Evolutionary conservation across 2,797 vertebrate species (phyloP).

Genomic region (Alca torda): DNA sequence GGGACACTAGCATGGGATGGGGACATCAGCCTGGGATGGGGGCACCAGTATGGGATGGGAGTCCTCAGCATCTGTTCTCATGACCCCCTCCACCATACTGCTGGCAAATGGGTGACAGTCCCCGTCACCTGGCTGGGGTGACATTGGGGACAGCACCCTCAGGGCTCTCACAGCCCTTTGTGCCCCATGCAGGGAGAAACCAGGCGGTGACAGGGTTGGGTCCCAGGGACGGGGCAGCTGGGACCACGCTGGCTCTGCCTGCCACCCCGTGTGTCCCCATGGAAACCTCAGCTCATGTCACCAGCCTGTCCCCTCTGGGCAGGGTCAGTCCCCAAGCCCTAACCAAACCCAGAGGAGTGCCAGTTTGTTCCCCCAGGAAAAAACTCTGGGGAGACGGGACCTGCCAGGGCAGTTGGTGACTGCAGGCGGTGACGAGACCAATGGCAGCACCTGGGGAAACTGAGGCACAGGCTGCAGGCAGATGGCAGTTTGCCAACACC

Average conservation of each 20-base stretch:
- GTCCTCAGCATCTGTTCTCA: neutral
- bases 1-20: neutral
- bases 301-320: neutral
- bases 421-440: rapidly evolving
- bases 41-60: neutral
- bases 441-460: neutral
- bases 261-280: neutral
- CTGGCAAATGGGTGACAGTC: neutral
- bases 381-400: neutral
- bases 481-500: neutral
- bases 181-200: neutral
- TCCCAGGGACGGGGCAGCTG: neutral
- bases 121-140: neutral
- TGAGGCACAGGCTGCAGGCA: neutral
- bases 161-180: neutral
- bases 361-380: neutral
- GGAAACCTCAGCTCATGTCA: neutral
- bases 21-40: neutral
- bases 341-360: neutral
- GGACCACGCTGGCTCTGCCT: neutral
- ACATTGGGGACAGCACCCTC: neutral
- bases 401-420: neutral
- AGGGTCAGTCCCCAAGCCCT: neutral
- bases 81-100: neutral
- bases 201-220: neutral